These are phyloP conservation scores for Rhinichthys osculus DNA, from an alignment of 2,797 vertebrate genomes.

Conservation along the genomic window DNA sequence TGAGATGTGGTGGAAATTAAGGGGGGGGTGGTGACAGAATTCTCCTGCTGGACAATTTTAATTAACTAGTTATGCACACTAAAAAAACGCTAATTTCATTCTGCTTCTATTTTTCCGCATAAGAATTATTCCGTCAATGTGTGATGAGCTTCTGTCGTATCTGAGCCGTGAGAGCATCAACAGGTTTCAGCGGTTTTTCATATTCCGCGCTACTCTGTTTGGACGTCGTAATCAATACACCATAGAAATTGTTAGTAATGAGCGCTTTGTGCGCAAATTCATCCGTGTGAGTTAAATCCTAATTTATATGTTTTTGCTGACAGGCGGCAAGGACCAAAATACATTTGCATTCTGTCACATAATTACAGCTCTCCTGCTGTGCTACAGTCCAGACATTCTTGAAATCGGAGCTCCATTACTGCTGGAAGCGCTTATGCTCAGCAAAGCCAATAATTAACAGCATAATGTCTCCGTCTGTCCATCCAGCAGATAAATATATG, in stretches of 20 bases:
- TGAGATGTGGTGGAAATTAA: neutral
- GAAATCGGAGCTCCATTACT: constrained; percentile 26
- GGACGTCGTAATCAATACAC: constrained; percentile 1
- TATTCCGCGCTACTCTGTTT: neutral
- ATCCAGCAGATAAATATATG: constrained; percentile 45
- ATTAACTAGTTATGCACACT: neutral
- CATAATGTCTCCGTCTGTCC: constrained; percentile 32
- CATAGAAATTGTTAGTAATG: neutral
- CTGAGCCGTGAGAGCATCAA: neutral
- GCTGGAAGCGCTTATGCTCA: neutral
- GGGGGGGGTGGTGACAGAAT: neutral
- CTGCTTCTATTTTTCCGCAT: neutral
- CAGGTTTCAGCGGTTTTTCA: neutral
- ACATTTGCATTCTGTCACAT: constrained; percentile 37
- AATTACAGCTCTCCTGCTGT: constrained; percentile 28
- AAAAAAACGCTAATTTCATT: neutral
- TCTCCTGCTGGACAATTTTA: neutral
- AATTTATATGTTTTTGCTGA: constrained; percentile 19
- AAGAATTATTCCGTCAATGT: neutral
- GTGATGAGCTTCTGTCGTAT: neutral
- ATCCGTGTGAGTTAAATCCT: neutral
- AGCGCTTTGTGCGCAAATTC: neutral
- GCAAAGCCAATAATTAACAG: constrained; percentile 46
- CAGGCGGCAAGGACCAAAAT: neutral
- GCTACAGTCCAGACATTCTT: constrained; percentile 5